Percentiles rank a stretch among this genome's conserved stretches.
These are phyloP conservation scores for Orthonyx spaldingii DNA, from an alignment of 2,113 vertebrate species.

Conservation along the genomic window DNA sequence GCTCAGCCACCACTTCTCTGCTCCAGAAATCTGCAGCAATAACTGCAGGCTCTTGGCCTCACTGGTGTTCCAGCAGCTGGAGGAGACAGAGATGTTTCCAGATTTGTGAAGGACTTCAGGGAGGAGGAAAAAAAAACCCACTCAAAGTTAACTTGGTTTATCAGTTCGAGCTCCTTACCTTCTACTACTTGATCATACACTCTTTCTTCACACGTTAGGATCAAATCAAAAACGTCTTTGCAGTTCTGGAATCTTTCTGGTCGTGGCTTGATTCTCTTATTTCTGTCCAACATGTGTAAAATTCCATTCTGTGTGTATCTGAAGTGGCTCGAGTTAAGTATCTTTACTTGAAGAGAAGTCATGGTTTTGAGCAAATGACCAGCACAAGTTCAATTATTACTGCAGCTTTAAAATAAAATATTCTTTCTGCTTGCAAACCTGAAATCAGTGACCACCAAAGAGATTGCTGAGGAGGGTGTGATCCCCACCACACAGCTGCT, in stretches of 20 bases:
- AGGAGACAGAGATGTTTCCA: background rate
- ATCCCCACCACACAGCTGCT: background rate
- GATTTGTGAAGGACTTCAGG: slow-evolving; percentile 30
- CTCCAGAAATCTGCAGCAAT: fast-evolving
- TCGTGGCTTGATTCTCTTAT: slow-evolving; percentile 94
- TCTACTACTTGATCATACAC: slow-evolving; percentile 98
- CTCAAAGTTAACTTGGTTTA: background rate
- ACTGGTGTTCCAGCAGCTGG: background rate
- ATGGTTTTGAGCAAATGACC: background rate
- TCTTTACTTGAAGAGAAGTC: slow-evolving; percentile 11
- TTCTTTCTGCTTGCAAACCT: background rate
- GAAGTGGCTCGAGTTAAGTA: slow-evolving; percentile 81
- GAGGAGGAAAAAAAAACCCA: fast-evolving
- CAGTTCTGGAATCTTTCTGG: slow-evolving; percentile 97
- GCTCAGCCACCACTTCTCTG: background rate
- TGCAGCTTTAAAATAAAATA: background rate
- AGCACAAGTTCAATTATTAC: background rate
- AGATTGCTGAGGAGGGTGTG: background rate
- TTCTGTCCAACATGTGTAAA: slow-evolving; percentile 98
- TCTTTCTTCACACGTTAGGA: slow-evolving; percentile 96
- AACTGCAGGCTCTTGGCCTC: background rate
- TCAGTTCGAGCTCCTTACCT: slow-evolving; percentile 79
- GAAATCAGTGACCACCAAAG: background rate
- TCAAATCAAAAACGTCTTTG: slow-evolving; percentile 94
- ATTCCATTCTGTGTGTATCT: slow-evolving; percentile 99